These are phyloP conservation scores for Siphlonurus alternatus DNA, from an alignment of 2,888 invertebrate genomes.

Conservation along the genomic window DNA sequence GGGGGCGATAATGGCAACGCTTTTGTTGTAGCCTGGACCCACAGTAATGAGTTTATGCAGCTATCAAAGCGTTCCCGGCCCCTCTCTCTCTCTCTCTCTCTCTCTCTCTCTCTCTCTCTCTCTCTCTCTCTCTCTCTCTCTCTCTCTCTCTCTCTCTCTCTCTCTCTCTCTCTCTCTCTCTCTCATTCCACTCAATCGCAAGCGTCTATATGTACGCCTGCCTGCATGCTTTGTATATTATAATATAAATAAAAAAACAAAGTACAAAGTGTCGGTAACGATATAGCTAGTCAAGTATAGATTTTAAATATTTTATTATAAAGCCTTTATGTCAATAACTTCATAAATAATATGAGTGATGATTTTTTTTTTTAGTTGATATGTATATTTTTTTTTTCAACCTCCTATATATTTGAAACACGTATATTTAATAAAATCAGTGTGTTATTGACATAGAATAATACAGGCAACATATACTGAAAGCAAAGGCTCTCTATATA, in stretches of 20 bases:
- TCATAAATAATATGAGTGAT: background rate
- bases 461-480: background rate
- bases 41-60: background rate
- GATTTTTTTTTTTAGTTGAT: background rate
- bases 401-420: background rate
- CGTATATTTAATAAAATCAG: background rate
- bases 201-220: slow-evolving; percentile 11
- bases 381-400: background rate
- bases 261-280: background rate
- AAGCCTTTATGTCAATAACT: background rate
- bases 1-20: background rate
- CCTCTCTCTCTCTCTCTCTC: slow-evolving; percentile 14
- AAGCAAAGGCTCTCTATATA: background rate
- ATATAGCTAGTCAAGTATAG: background rate
- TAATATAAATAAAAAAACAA: background rate
- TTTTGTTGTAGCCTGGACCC: background rate
- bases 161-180: slow-evolving; percentile 13
- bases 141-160: slow-evolving; percentile 7
- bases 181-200: slow-evolving; percentile 14
- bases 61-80: slow-evolving; percentile 12
- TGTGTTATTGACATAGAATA: background rate
- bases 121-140: slow-evolving; percentile 13
- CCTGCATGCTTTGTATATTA: background rate
- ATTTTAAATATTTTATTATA: background rate
- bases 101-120: slow-evolving; percentile 10